Percentiles rank a stretch among this genome's conserved stretches.
These are phyloP conservation scores for Barbus barbus DNA, from an alignment of 2,113 vertebrate genomes.

Conservation along the genomic window DNA sequence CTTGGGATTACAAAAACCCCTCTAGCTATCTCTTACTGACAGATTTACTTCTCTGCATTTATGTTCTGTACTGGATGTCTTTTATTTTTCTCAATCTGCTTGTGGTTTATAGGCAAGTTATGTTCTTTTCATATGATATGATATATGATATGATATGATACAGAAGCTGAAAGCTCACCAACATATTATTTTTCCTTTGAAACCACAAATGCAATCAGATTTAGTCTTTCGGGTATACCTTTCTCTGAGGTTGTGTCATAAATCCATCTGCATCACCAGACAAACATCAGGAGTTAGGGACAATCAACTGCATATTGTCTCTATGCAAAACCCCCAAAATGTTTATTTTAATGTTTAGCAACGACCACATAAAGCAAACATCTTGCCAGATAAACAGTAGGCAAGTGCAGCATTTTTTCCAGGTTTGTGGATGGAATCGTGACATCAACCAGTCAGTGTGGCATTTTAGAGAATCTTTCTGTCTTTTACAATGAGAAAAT, in stretches of 20 bases:
- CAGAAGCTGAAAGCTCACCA: slow-evolving; percentile 13
- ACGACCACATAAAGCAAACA: slow-evolving; percentile 68
- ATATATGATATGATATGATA: too few species aligned
- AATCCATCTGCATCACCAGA: slow-evolving; percentile 39
- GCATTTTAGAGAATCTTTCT: too few species aligned
- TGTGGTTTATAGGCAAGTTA: slow-evolving; percentile 16
- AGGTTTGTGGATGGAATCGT: neutral
- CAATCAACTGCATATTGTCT: slow-evolving; percentile 39
- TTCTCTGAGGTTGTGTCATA: neutral
- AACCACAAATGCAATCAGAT: too few species aligned
- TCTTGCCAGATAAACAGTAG: slow-evolving; percentile 32
- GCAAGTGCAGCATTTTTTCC: neutral
- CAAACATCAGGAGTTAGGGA: slow-evolving; percentile 42
- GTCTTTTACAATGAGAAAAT: neutral
- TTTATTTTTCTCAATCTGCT: too few species aligned
- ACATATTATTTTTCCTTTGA: slow-evolving; percentile 33
- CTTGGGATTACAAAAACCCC: too few species aligned
- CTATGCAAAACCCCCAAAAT: slow-evolving; percentile 38
- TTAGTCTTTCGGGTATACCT: too few species aligned
- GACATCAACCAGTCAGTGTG: neutral
- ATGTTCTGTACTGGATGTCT: too few species aligned
- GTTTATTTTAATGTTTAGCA: slow-evolving; percentile 70
- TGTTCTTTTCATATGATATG: slow-evolving; percentile 27
- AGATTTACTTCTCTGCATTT: too few species aligned
- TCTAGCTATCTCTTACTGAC: too few species aligned